Conservation (phyloP, 2,113 vertebrate genomes). For the Neoarius graeffei region DNA sequence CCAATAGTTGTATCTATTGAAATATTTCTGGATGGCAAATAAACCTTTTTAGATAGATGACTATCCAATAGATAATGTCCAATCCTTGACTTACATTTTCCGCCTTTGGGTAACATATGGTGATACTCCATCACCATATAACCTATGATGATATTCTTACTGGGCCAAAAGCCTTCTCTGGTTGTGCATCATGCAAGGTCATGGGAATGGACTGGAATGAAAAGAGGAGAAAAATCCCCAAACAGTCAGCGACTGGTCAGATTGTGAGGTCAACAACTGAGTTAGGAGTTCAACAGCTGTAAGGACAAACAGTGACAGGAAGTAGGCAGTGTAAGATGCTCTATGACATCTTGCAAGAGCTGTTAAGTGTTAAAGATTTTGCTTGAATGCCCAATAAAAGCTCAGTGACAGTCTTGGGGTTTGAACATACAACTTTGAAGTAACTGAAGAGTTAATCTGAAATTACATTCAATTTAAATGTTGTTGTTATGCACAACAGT, state of each 20-base stretch:
- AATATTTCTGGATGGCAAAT: background rate
- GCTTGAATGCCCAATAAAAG: background rate
- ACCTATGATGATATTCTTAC: background rate
- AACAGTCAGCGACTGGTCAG: background rate
- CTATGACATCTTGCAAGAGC: background rate
- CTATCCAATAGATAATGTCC: too few species aligned
- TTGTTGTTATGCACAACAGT: too few species aligned
- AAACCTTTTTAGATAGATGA: background rate
- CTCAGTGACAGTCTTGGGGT: background rate
- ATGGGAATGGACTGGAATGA: slow-evolving; percentile 27
- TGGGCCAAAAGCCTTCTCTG: background rate
- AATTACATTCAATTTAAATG: background rate
- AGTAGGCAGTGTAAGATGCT: background rate
- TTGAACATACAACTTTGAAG: background rate
- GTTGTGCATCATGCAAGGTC: slow-evolving; percentile 18
- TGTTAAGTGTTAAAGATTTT: background rate
- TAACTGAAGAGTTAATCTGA: background rate
- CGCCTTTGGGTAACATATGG: background rate
- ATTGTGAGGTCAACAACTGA: slow-evolving; percentile 9
- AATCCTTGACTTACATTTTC: background rate
- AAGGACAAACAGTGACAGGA: background rate
- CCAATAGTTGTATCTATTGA: background rate
- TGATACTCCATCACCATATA: too few species aligned
- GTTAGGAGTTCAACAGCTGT: slow-evolving; percentile 21
- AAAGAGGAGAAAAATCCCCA: background rate